phyloP scores from a whole-genome alignment of 1,140 invertebrate genomes.

The Panagrolaimus sp. region DNA sequence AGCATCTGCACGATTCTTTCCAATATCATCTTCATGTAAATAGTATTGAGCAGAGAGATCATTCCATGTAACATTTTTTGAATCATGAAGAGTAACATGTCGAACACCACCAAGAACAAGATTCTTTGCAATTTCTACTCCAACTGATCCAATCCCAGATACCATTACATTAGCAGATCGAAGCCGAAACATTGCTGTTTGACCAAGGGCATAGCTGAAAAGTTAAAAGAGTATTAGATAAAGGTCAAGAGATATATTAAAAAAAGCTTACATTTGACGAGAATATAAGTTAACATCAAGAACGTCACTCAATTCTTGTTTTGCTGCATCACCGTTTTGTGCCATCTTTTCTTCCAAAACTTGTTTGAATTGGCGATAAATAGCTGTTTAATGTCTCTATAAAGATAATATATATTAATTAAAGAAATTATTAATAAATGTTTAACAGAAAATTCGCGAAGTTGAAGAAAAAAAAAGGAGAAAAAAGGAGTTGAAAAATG shows the following conservation, averaged over 20 bases:
- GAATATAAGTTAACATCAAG: slow-evolving; percentile 53
- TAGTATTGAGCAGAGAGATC: slow-evolving; percentile 76
- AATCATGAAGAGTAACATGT: slow-evolving; percentile 89
- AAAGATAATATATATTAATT: no score
- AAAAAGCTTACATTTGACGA: slow-evolving; percentile 43
- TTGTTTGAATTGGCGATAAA: no score
- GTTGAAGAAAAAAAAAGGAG: no score
- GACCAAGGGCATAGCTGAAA: slow-evolving; percentile 56
- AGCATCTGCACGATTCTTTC: slow-evolving; percentile 79
- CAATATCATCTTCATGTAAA: slow-evolving; percentile 72
- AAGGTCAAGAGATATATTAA: no score
- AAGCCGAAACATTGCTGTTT: slow-evolving; percentile 53
- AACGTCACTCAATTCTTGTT: background rate
- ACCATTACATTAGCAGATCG: slow-evolving; percentile 68
- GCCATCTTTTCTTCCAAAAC: no score
- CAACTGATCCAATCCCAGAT: slow-evolving; percentile 85
- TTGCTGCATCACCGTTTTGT: no score
- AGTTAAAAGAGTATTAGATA: no score
- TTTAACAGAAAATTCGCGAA: no score
- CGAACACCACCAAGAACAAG: slow-evolving; percentile 93
- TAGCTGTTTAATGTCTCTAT: no score
- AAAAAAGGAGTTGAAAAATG: no score
- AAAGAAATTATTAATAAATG: no score
- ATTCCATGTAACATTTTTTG: slow-evolving; percentile 50
- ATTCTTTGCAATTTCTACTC: slow-evolving; percentile 96